phyloP scores from a whole-genome alignment of 2,888 invertebrate genomes.

The Rhagonycha fulva region DNA sequence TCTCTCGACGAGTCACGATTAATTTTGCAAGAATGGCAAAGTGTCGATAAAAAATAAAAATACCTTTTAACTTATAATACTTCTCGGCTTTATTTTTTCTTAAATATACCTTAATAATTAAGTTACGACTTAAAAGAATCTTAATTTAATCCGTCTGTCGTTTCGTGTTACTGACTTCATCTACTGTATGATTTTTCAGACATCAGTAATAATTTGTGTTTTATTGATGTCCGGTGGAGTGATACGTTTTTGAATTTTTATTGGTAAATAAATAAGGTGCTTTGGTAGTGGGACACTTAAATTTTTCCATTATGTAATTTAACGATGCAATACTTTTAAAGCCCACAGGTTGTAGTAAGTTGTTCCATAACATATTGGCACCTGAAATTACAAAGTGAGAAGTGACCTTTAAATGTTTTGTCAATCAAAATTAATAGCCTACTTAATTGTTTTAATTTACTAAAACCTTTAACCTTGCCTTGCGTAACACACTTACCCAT shows the following conservation, averaged over 20 bases:
- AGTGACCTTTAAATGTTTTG: neutral
- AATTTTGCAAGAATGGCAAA: neutral
- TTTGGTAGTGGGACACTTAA: constrained; percentile 63
- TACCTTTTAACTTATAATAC: neutral
- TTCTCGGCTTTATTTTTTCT: neutral
- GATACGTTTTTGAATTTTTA: constrained; percentile 58
- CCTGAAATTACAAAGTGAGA: constrained; percentile 53
- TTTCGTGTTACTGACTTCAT: neutral
- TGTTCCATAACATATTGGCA: constrained; percentile 75
- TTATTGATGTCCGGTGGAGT: constrained; percentile 55
- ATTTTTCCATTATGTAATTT: constrained; percentile 63
- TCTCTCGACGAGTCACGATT: neutral
- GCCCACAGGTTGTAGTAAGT: constrained; percentile 71
- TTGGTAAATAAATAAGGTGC: constrained; percentile 71
- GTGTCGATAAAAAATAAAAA: neutral
- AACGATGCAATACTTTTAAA: constrained; percentile 62
- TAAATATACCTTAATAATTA: neutral
- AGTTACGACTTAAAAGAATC: neutral
- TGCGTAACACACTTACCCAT: neutral
- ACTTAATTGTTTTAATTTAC: neutral
- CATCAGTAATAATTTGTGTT: neutral
- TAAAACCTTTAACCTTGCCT: neutral
- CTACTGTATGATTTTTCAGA: neutral
- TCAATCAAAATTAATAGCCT: neutral
- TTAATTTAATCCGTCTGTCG: neutral